Evolutionary conservation across 2,113 vertebrate species (phyloP), one percentile per base, ranked within the genome.

Genomic region (Arenaria interpres): DNA sequence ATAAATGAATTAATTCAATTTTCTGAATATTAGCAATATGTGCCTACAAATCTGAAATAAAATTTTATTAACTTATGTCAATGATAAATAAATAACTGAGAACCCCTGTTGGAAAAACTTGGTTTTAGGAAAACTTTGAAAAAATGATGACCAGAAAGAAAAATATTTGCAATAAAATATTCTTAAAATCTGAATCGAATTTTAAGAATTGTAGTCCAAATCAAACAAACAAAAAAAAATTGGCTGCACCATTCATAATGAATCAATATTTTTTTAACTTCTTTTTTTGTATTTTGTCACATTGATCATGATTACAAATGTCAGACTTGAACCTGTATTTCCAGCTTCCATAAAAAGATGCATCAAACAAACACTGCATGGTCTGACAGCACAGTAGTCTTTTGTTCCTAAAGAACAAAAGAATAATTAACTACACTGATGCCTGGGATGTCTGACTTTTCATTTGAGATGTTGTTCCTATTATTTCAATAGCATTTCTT

Each of bases 351-450:
- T 91, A 79, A 12, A 94, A 94, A 83, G 35, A 10, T 68, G 18
- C 60, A 53, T 93, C 17, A 95, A 94, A 95, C 13, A 89, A 90
- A 62, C 13, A 33, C 39, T 50, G 71, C 22, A 66, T 88, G n/a
- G 74, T 88, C 68, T 97, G 85, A 88, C 81, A 97, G 43, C 21
- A 37, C 11, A 90, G 10, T 39, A 81, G 68, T 86, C 89, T 96
- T 96, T 91, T 95, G 93, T 93, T 96, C 79, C 39, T 81, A 48
- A 90, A 96, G 74, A 96, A 93, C 92, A 97, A 97, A 98, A 96
- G 90, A 95, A 97, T 97, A 95, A 97, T 97, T 97, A 89, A 94
- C 48, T 90, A 64, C 68, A 66, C 7, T 8, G 86, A 37, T 89
- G 35, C 75, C 63, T 92, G 22, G 22, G 22, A 88, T 85, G 90